These are phyloP conservation scores for Silurus meridionalis DNA, from an alignment of 2,113 vertebrate genomes.

Conservation along the genomic window DNA sequence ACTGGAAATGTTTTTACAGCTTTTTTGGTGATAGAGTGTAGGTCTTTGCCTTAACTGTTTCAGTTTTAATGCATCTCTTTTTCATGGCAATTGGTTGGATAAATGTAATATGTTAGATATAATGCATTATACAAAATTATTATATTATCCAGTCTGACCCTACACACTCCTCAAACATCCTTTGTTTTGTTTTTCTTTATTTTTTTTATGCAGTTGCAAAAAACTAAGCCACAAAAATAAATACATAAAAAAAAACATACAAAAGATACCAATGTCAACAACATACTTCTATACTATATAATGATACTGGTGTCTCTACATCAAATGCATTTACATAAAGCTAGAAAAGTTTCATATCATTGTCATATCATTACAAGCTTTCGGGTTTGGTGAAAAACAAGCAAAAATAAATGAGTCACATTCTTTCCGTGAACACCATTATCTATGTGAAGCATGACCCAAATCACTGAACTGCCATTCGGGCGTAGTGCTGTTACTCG, in stretches of 20 bases:
- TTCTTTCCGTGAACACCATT: background rate
- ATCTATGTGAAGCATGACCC: background rate
- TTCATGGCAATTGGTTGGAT: background rate
- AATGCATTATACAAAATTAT: background rate
- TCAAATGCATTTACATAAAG: background rate
- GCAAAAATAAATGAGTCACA: background rate
- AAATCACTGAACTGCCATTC: background rate
- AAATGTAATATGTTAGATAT: background rate
- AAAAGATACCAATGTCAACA: background rate
- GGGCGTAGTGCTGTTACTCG: background rate
- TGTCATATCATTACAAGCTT: background rate
- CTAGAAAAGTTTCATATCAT: no score
- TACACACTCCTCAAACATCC: background rate
- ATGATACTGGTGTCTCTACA: background rate
- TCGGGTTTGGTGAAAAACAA: background rate
- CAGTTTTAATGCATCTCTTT: background rate
- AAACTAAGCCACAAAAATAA: background rate
- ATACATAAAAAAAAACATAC: background rate
- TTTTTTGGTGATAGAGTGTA: background rate
- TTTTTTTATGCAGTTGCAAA: no score
- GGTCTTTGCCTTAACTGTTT: background rate
- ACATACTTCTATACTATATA: background rate
- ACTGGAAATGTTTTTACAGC: background rate
- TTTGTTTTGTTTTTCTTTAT: background rate
- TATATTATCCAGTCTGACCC: background rate